A percentile compares a stretch with the other conserved stretches of the same genome.
These are phyloP conservation scores for Phrynocephalus versicolor DNA, from an alignment of 2,113 vertebrate species.

Conservation along the genomic window DNA sequence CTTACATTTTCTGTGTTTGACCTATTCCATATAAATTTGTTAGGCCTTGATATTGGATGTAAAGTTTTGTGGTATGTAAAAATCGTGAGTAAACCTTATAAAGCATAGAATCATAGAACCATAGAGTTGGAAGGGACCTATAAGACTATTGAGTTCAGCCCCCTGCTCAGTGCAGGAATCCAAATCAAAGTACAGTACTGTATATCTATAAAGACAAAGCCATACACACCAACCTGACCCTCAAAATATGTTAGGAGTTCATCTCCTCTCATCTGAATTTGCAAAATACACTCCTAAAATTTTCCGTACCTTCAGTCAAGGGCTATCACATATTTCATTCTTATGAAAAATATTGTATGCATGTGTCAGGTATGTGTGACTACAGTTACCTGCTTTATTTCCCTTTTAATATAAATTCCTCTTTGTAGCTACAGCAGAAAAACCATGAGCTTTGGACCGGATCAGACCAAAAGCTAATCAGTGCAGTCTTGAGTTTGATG, in stretches of 20 bases:
- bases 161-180: too few species aligned
- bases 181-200: too few species aligned
- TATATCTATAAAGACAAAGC: too few species aligned
- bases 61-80: neutral
- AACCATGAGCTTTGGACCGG: too few species aligned
- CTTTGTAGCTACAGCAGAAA: neutral
- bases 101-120: too few species aligned
- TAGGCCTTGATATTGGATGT: neutral
- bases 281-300: neutral
- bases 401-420: neutral
- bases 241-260: too few species aligned
- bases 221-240: too few species aligned
- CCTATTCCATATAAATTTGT: neutral
- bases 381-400: slow-evolving; percentile 29
- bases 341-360: slow-evolving; percentile 42
- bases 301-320: slow-evolving; percentile 38
- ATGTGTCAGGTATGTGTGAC: neutral
- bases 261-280: neutral
- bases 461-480: too few species aligned
- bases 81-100: neutral
- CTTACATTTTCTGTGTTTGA: neutral
- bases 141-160: too few species aligned
- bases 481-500: too few species aligned
- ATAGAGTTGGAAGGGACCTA: too few species aligned
- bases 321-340: slow-evolving; percentile 42